Percentiles rank a stretch among this genome's conserved stretches.
Conservation (phyloP, 2,888 invertebrate species). For the Synergus japonicus region DNA sequence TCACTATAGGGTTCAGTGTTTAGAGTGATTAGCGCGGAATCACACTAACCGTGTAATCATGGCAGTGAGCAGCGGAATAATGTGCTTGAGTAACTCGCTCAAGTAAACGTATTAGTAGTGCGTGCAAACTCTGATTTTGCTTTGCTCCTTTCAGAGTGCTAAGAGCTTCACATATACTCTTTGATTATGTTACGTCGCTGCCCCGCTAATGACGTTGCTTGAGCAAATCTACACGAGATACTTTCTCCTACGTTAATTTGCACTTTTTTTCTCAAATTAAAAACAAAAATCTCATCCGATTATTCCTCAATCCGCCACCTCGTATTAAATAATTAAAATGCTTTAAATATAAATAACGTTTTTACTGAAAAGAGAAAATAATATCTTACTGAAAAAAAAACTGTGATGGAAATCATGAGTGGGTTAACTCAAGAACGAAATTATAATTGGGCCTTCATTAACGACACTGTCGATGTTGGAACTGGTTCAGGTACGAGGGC, state of each 20-base stretch:
- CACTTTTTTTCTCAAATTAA: not conserved
- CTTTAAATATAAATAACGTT: not conserved
- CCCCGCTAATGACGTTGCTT: conserved; percentile 17
- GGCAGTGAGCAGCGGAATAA: conserved; percentile 58
- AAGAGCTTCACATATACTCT: conserved; percentile 39
- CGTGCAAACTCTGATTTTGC: conserved; percentile 50
- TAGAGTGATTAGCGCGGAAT: conserved; percentile 67
- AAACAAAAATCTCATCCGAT: not conserved
- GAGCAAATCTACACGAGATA: conserved; percentile 3
- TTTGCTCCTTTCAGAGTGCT: conserved; percentile 38
- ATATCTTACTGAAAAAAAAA: not conserved
- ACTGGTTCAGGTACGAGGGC: conserved; percentile 51
- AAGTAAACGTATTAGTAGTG: conserved; percentile 64
- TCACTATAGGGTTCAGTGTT: conserved; percentile 59
- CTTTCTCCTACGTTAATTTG: not conserved
- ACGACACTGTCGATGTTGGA: conserved; percentile 68
- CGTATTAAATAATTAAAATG: not conserved
- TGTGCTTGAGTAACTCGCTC: conserved; percentile 57
- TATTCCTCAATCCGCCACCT: too few relatives aligned
- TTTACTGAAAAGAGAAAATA: not conserved
- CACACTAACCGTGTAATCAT: conserved; percentile 63
- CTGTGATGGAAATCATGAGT: not conserved
- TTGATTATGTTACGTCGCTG: conserved; percentile 29
- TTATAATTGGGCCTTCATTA: conserved; percentile 73
- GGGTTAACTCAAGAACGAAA: conserved; percentile 35